phyloP scores from a whole-genome alignment of 1,140 invertebrate species.

The Catajapyx aquilonaris region DNA sequence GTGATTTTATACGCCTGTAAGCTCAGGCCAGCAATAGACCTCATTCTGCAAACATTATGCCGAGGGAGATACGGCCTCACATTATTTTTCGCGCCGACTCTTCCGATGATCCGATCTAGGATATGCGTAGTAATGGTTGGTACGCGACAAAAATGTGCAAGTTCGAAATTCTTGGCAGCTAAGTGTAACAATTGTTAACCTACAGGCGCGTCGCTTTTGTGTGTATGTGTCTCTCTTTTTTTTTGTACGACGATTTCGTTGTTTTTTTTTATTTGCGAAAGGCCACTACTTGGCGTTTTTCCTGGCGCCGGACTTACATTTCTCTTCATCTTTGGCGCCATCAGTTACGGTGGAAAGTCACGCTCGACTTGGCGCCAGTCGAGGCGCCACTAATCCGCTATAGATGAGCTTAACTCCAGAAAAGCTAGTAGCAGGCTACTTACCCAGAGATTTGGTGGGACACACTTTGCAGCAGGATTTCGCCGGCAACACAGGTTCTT shows the following conservation, averaged over 20 bases:
- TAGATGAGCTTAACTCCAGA: too few species aligned
- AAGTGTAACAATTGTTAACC: neutral
- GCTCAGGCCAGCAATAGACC: too few species aligned
- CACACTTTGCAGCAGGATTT: constrained; percentile 78
- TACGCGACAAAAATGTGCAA: neutral
- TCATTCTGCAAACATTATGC: too few species aligned
- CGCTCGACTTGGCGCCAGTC: neutral
- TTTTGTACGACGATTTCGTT: too few species aligned
- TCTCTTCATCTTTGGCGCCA: neutral
- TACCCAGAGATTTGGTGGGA: constrained; percentile 48
- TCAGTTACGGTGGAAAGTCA: neutral
- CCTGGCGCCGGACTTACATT: neutral
- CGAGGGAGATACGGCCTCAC: too few species aligned
- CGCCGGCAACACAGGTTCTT: constrained; percentile 59
- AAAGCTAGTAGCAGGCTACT: too few species aligned
- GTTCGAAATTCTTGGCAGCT: neutral
- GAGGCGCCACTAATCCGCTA: neutral
- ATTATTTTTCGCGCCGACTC: neutral
- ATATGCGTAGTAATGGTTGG: neutral
- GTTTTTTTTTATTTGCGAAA: too few species aligned
- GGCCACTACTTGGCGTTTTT: too few species aligned
- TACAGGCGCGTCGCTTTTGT: neutral
- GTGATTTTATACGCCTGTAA: too few species aligned
- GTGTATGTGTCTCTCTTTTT: constrained; percentile 1
- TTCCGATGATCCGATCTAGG: neutral